Evolutionary conservation across 2,797 vertebrate species (phyloP).

Genomic region (Xenentodon cancila): DNA sequence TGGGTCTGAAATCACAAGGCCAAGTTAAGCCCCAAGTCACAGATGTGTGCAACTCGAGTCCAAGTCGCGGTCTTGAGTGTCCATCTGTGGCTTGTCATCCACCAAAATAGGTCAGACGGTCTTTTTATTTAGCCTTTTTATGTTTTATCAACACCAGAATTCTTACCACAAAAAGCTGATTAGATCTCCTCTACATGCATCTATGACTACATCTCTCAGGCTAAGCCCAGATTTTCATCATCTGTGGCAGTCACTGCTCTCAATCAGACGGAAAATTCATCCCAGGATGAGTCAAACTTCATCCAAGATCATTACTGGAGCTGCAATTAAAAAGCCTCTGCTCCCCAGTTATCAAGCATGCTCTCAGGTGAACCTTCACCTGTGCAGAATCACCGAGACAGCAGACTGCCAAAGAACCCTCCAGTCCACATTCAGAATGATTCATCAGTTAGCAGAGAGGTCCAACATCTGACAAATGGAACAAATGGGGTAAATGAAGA

Average conservation of each 20-base stretch:
- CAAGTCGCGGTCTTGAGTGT: too few species aligned
- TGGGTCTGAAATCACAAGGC: too few species aligned
- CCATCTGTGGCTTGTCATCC: too few species aligned
- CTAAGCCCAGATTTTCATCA: conserved; percentile 4
- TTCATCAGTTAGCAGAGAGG: conserved; percentile 52
- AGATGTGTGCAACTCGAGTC: too few species aligned
- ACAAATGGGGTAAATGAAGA: conserved; percentile 74
- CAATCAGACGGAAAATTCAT: conserved; percentile 31
- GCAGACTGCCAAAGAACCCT: conserved; percentile 6
- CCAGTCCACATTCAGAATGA: conserved; percentile 27
- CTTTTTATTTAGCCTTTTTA: too few species aligned
- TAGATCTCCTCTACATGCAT: background rate
- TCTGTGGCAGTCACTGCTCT: conserved; percentile 43
- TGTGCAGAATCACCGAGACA: conserved; percentile 17
- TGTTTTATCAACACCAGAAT: background rate
- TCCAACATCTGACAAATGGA: conserved; percentile 65
- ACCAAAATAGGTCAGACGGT: too few species aligned
- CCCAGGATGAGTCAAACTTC: conserved; percentile 32
- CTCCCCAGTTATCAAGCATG: background rate
- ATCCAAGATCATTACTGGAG: conserved; percentile 37
- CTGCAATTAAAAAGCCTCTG: conserved; percentile 34
- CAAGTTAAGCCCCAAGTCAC: too few species aligned
- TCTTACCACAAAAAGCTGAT: conserved; percentile 6
- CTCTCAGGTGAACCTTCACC: conserved; percentile 39
- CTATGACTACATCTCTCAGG: background rate